Percentiles rank a stretch among this genome's conserved stretches.
Conservation (phyloP, 2,888 invertebrate species). For the Drosophila mercatorum region DNA sequence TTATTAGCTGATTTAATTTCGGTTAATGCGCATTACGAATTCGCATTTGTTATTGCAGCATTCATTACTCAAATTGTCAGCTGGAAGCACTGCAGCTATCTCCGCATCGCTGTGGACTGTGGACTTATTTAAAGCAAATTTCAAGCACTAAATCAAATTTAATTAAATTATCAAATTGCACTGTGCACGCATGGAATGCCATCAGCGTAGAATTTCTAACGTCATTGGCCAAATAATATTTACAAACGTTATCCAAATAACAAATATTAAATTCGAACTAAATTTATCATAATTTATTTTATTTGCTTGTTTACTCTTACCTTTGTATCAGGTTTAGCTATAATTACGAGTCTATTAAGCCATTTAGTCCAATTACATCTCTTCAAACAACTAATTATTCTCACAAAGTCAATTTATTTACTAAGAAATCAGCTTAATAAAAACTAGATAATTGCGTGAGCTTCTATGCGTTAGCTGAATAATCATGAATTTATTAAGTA, state of each 20-base stretch:
- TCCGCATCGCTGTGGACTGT: not conserved
- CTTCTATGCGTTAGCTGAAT: no score
- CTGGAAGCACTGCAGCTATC: constrained; percentile 8
- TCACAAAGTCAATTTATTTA: not conserved
- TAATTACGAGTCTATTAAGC: not conserved
- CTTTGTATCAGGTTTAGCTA: not conserved
- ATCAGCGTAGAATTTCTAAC: no score
- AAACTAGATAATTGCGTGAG: not conserved
- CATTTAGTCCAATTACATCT: not conserved
- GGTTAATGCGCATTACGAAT: constrained; percentile 62
- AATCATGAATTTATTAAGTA: no score
- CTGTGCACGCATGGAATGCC: constrained; percentile 5
- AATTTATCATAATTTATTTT: not conserved
- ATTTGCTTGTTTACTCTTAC: not conserved
- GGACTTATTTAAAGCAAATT: constrained; percentile 19
- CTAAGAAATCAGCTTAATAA: not conserved
- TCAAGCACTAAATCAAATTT: constrained; percentile 40
- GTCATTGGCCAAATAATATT: constrained; percentile 10
- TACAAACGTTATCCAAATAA: constrained; percentile 7
- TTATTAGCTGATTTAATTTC: constrained; percentile 68
- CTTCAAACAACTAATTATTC: not conserved
- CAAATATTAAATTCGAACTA: constrained; percentile 5
- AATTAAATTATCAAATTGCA: constrained; percentile 40
- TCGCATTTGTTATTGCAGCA: constrained; percentile 31
- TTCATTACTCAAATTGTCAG: constrained; percentile 39